phyloP scores from a whole-genome alignment of 2,888 invertebrate species.

The Cerastis rubricosa region DNA sequence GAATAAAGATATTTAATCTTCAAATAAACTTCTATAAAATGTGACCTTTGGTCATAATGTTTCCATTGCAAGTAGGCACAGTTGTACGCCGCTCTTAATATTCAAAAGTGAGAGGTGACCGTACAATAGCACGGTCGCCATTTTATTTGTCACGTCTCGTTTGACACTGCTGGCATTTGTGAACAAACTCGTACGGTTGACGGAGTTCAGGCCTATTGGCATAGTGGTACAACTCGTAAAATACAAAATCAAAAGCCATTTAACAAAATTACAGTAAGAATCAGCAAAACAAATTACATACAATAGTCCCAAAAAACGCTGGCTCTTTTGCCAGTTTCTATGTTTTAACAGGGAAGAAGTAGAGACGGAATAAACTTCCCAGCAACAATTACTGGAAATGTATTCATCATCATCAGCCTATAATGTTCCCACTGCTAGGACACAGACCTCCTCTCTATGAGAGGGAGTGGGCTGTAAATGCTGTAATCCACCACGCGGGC shows the following conservation, averaged over 20 bases:
- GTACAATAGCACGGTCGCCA: conserved; percentile 75
- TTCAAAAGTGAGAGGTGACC: conserved; percentile 83
- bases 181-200: conserved; percentile 59
- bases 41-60: too few species aligned
- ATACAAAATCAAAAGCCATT: background rate
- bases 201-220: conserved; percentile 1
- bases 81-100: conserved; percentile 65
- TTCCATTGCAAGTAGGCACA: background rate
- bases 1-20: background rate
- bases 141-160: conserved; percentile 87
- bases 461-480: too few species aligned
- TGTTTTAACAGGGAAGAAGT: background rate
- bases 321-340: background rate
- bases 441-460: too few species aligned
- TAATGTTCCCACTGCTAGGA: too few species aligned
- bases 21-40: background rate
- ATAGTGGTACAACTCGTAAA: conserved; percentile 26
- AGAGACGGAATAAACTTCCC: background rate
- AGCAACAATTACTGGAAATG: background rate
- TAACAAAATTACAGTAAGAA: background rate
- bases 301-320: background rate
- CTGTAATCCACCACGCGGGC: too few species aligned
- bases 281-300: background rate
- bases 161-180: conserved; percentile 81
- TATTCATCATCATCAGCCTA: too few species aligned